Evolutionary conservation across 2,888 invertebrate species (phyloP), one percentile per base, ranked within the genome.

Genomic region (Cepaea hortensis): DNA sequence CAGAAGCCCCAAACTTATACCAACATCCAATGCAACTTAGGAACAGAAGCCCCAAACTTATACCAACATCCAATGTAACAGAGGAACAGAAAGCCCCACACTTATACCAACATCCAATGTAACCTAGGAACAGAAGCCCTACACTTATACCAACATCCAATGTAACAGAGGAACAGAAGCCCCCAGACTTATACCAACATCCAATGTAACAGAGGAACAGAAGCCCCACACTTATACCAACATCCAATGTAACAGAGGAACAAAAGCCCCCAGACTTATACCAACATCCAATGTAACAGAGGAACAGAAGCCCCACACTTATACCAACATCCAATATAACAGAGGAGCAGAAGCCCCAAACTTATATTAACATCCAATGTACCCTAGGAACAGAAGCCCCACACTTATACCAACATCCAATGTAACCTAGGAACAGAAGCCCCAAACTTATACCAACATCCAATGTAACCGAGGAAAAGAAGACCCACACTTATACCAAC

Each of bases 361-460:
- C 20, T 15, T 73, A n/a, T 5, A 92, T 88, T 91, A 92, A 96
- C 96, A 91, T 95, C 94, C 35, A 35, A 35, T 35, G 35, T 35
- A 35, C 0, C 0, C 35, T 35, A 35, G 13, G n/a, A 68, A 68
- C n/a, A 18, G 2, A 68, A 68, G 15, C 18, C 13, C 68, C 68
- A 20, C 18, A 68, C 68, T 11, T 11, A n/a, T 20, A 68, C 6
- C 18, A 11, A n/a, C 20, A n/a, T 68, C n/a, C 18, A 68, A 20
- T 68, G 20, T 20, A n/a, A n/a, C n/a, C 2, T 1, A 20, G 75
- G 23, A 77, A 18, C 11, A 48, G 0, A 77, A 15, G 6, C 23
- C 9, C 9, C n/a, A 18, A 15, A 18, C 20, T 15, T 73, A n/a
- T 5, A 92, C 89, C 91, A 92, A 96, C 96, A 91, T 95, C 94